A percentile compares a stretch with the other conserved stretches of the same genome.
phyloP scores from a whole-genome alignment of 2,113 vertebrate species.

The Cinclus mexicanus region DNA sequence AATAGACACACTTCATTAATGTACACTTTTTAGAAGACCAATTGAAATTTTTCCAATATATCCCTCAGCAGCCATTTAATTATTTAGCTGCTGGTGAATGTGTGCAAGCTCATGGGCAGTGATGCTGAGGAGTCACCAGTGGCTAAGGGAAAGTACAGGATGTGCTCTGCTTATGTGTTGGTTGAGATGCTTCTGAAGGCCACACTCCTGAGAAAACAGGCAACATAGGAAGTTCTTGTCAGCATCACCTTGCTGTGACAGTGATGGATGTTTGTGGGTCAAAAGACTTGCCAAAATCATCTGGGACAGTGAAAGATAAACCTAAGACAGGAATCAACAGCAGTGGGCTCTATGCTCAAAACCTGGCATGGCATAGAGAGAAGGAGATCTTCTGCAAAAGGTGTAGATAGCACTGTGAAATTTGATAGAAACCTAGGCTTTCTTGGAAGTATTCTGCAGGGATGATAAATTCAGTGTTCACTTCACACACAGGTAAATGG shows the following conservation, averaged over 20 bases:
- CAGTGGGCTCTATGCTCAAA: background rate
- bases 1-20: conserved; percentile 57
- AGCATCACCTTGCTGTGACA: background rate
- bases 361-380: background rate
- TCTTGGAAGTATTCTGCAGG: background rate
- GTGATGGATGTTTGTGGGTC: background rate
- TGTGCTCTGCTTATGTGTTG: background rate
- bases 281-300: background rate
- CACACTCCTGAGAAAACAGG: background rate
- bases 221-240: background rate
- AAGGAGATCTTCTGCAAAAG: background rate
- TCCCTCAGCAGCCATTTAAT: conserved; percentile 40
- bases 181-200: background rate
- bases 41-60: conserved; percentile 41
- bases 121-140: background rate
- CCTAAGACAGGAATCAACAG: background rate
- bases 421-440: background rate
- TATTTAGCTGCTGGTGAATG: conserved; percentile 24
- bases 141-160: background rate
- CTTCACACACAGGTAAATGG: background rate
- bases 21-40: conserved; percentile 37
- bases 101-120: background rate
- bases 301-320: background rate
- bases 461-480: background rate
- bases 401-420: background rate